Evolutionary conservation across 2,797 vertebrate species (phyloP), one percentile per base, ranked within the genome.

Genomic region (Podargus strigoides): DNA sequence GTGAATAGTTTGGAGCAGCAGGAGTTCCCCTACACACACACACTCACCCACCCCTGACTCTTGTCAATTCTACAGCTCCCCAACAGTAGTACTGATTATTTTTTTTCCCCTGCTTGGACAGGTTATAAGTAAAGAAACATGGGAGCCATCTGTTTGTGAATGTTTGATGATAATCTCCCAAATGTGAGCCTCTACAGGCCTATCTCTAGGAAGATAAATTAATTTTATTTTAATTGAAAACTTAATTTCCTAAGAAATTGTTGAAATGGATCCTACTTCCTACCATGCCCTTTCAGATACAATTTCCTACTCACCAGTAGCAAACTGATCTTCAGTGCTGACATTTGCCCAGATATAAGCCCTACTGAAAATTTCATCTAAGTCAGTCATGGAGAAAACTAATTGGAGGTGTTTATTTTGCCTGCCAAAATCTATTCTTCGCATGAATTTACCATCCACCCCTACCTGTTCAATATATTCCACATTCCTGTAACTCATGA

Each of bases 171-270:
- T 68, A 87, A 87, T 78, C 60, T 76, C 47, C 83, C 63, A 81
- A 66, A 76, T 64, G 15, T 13, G 67, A 91, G 44, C 69, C 77
- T 88, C 80, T 46, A 82, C 47, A 89, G 86, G 55, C 80, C 80
- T 90, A 88, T 79, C 85, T 88, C 76, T 81, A 85, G 70, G 80
- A 93, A 86, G 80, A 95, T 73, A 94, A 94, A 91, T 75, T 89
- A 5, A 91, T 95, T 93, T 96, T 46, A 70, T 87, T 92, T 85
- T 92, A 95, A 95, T 95, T 94, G 70, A 93, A 94, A 95, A 94
- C 80, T 85, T 94, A 81, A 95, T 94, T 96, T 96, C 94, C 87
- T 88, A 86, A 89, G 41, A 88, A 94, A 95, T 19, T 89, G 80
- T 93, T 91, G 67, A 95, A 93, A 91, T 59, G 59, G 46, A 82